Evolutionary conservation across 2,888 invertebrate species (phyloP).

Genomic region (Platycheirus albimanus): DNA sequence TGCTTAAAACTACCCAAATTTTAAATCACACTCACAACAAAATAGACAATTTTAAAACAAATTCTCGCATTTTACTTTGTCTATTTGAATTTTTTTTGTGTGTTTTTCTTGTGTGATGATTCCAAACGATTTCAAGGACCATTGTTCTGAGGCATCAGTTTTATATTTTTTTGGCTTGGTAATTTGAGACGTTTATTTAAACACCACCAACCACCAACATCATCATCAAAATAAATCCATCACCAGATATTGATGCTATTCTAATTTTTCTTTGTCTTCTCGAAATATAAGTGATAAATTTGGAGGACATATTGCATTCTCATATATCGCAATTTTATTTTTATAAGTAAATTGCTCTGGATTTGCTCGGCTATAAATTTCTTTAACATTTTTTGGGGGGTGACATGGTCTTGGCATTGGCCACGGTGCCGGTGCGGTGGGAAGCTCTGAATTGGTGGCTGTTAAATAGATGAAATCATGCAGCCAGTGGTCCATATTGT

Average conservation of each 20-base stretch:
- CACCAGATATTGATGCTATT: constrained; percentile 39
- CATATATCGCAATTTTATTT: constrained; percentile 18
- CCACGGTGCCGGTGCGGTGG: too few species aligned
- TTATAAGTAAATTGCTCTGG: constrained; percentile 24
- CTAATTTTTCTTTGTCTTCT: constrained; percentile 23
- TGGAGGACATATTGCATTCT: constrained; percentile 44
- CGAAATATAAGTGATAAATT: constrained; percentile 43
- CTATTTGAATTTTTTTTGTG: background rate
- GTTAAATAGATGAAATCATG: constrained; percentile 32
- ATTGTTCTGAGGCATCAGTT: constrained; percentile 38
- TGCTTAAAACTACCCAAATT: constrained; percentile 6
- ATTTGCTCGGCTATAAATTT: constrained; percentile 26
- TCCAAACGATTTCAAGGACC: constrained; percentile 22
- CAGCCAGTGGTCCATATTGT: constrained; percentile 13
- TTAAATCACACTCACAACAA: background rate
- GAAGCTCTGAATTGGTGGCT: constrained; percentile 1
- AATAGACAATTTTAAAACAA: constrained; percentile 23
- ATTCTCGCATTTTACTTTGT: constrained; percentile 31
- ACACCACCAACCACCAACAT: constrained; percentile 31
- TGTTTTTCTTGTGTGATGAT: constrained; percentile 15
- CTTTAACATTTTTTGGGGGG: constrained; percentile 27
- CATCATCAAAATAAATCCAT: constrained; percentile 33
- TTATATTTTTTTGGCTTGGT: constrained; percentile 7
- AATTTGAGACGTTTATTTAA: constrained; percentile 48
- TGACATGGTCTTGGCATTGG: constrained; percentile 8